A percentile compares a stretch with the other conserved stretches of the same genome.
Evolutionary conservation across 2,888 invertebrate genomes (phyloP).

Genomic region (Conistra vaccinii): DNA sequence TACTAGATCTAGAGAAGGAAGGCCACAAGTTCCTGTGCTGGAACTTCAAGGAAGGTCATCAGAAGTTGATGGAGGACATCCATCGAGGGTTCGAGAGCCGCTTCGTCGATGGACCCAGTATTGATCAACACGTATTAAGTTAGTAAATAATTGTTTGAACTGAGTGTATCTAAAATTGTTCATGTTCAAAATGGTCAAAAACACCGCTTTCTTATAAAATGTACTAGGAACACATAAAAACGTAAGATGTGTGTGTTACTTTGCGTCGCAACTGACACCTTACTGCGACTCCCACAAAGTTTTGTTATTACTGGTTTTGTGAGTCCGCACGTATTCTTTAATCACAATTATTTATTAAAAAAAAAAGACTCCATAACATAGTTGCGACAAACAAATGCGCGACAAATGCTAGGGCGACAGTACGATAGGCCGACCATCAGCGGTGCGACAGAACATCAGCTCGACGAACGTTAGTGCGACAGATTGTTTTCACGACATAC

Average conservation of each 20-base stretch:
- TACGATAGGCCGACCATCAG: too few species aligned
- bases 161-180: not conserved
- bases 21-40: slow-evolving; percentile 78
- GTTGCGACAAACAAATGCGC: too few species aligned
- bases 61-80: slow-evolving; percentile 75
- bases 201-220: not conserved
- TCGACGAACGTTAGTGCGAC: too few species aligned
- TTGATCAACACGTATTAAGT: slow-evolving; percentile 82
- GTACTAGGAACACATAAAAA: slow-evolving; percentile 22
- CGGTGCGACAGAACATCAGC: too few species aligned
- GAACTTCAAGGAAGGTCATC: slow-evolving; percentile 80
- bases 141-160: slow-evolving; percentile 48
- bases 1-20: slow-evolving; percentile 79
- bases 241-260: not conserved
- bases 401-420: too few species aligned
- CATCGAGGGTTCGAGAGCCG: slow-evolving; percentile 67
- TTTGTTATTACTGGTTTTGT: not conserved
- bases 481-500: too few species aligned
- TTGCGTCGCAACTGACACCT: not conserved
- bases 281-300: not conserved
- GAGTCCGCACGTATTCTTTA: not conserved
- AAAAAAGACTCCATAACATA: too few species aligned
- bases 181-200: too few species aligned
- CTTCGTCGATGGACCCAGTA: slow-evolving; percentile 80
- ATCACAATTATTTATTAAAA: too few species aligned